Base-by-base conservation (phyloP, 2,888 invertebrate genomes). In the Melangyna quadrimaculata region DNA sequence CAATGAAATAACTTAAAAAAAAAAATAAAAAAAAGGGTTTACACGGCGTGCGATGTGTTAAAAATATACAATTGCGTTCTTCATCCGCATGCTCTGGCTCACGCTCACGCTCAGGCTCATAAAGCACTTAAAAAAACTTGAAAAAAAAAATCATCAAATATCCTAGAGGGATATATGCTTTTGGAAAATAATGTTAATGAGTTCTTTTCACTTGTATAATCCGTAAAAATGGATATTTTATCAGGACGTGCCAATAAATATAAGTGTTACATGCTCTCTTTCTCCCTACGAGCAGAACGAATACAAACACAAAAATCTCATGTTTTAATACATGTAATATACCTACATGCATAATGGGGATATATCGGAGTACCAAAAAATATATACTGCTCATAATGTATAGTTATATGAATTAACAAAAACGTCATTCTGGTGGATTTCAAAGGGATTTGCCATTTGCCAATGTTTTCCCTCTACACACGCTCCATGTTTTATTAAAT, bases 371-470 rank as follows among this genome's bases (percentile, higher is more conserved):
- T n/a, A n/a, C n/a, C n/a, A n/a, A n/a, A n/a, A n/a, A n/a, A n/a
- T n/a, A n/a, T n/a, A n/a, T n/a, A n/a, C n/a, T n/a, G n/a, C n/a
- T n/a, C n/a, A n/a, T n/a, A n/a, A n/a, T 48, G 53, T 73, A 45
- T 45, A 45, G 17, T 1, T 35, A 1, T 10, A 59, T 27, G 53
- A 71, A 75, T 79, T 79, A 67, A 84, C 84, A 72, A 71, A 74
- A 67, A 55, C 71, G 75, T 67, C 71, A 79, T 72, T 75, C 24
- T 43, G 63, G 63, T 43, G 45, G 45, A 71, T 70, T 71, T 74
- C 79, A 67, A 84, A 79, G 79, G 84, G 84, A 84, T 84, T 84
- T 84, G 71, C 74, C 74, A 80, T 74, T 75, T 80, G 57, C 75
- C 74, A 79, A 79, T 84, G 79, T 79, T 79, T 79, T 84, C 40